Conservation (phyloP, 2,113 vertebrate genomes). For the Haplotaxodon microlepis region DNA sequence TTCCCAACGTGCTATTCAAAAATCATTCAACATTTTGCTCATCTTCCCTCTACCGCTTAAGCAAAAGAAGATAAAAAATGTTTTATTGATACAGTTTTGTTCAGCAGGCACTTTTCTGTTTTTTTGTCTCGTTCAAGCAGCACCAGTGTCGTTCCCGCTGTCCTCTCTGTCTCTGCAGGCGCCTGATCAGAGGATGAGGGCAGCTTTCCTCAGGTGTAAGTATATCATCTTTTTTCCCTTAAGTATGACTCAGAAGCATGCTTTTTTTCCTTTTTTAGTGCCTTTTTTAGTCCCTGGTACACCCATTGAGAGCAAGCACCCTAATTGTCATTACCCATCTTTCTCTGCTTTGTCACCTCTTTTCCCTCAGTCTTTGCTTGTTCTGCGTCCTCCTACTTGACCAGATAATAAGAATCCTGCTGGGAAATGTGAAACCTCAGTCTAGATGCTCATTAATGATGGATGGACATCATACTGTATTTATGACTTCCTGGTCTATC, state of each 20-base stretch:
- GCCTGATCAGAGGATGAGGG: conserved; percentile 62
- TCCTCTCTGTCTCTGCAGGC: conserved; percentile 53
- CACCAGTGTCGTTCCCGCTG: conserved; percentile 34
- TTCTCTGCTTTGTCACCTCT: not conserved
- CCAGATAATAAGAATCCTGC: not conserved
- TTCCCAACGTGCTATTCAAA: not conserved
- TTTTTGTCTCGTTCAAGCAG: not conserved
- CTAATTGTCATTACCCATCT: not conserved
- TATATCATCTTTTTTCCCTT: not conserved
- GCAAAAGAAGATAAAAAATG: not conserved
- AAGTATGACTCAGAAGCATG: not conserved
- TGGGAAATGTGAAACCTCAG: conserved; percentile 9
- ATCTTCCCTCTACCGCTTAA: not conserved
- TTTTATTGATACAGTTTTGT: not conserved
- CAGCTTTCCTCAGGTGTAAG: conserved; percentile 64
- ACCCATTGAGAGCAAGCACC: not conserved
- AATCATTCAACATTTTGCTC: not conserved
- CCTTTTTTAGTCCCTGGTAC: not conserved
- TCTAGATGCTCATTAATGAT: conserved; percentile 18
- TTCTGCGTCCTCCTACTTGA: not conserved
- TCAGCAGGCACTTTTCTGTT: not conserved
- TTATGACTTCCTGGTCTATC: conserved; percentile 24
- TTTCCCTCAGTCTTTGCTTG: not conserved
- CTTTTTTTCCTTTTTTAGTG: not conserved
- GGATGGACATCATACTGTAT: conserved; percentile 19